These are phyloP conservation scores for Pedicia rivosa DNA, from an alignment of 2,888 invertebrate genomes.

Conservation along the genomic window DNA sequence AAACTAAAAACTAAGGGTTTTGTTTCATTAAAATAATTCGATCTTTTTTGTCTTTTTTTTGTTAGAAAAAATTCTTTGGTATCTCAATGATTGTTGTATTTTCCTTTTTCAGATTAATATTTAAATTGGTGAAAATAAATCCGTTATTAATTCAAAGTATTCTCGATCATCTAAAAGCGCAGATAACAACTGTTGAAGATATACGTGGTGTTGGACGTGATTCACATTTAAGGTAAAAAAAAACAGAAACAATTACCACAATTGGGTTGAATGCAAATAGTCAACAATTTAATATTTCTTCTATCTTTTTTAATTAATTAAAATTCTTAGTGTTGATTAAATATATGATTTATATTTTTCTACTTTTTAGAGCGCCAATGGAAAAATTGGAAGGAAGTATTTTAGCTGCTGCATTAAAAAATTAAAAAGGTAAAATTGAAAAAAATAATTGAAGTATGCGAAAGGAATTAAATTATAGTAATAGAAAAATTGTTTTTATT, in stretches of 20 bases:
- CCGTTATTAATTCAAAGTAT: constrained; percentile 19
- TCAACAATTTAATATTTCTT: no score
- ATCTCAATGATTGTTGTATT: no score
- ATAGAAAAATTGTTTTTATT: no score
- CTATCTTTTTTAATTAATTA: neutral
- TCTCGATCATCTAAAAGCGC: constrained; percentile 19
- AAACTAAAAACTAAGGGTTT: no score
- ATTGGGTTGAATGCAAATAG: no score
- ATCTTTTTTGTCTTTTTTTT: no score
- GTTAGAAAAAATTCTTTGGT: no score
- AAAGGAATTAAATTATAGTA: no score
- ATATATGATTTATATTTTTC: neutral
- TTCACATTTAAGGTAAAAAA: constrained; percentile 21
- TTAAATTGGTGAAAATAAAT: constrained; percentile 21
- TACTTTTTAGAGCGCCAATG: constrained; percentile 3
- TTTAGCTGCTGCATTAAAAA: neutral
- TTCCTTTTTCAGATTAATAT: constrained; percentile 26
- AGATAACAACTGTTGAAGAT: constrained; percentile 22
- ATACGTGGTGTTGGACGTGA: constrained; percentile 28
- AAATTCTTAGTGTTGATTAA: neutral
- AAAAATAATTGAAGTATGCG: no score
- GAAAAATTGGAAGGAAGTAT: constrained; percentile 7
- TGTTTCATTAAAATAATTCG: no score
- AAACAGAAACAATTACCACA: no score
- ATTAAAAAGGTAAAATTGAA: neutral